Evolutionary conservation across 2,888 invertebrate species (phyloP), one percentile per base, ranked within the genome.

Genomic region (Calameuta pallipes): DNA sequence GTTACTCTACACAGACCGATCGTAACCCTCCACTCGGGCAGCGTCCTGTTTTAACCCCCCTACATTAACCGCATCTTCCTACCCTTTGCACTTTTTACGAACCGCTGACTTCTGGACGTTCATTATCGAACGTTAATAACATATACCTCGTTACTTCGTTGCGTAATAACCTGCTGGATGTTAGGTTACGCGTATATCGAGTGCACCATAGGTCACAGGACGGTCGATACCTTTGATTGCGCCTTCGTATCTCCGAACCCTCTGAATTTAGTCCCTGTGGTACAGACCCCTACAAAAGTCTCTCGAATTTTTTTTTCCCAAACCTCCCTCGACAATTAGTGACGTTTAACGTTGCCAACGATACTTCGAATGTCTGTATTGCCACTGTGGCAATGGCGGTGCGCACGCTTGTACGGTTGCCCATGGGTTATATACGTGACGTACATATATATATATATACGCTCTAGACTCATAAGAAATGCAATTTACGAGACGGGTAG

Each of bases 401-500:
- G 33, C 71, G 33, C 71, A 33, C 71, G 71, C 71, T 71, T 9
- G 15, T 71, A 71, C 71, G 15, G 31, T 31, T 34, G 71, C 30
- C 34, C 34, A 31, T 71, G 33, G 71, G 71, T 6, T 30, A 30
- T 71, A 31, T 34, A 56, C 23, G 41, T 71, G 71, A 71, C 71
- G 4, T 11, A 70, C 1, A 30, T n/a, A n/a, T 13, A 70, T n/a
- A 70, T 6, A 70, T 9, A 70, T 4, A 33, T 1, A 30, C 15
- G 15, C 71, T 6, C 15, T 34, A 31, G 71, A 30, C 71, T 71
- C 71, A 31, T 71, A 80, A 81, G 78, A 77, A 81, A 81, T 36
- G 79, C 71, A 82, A 81, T 81, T 82, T 78, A 80, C 79, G 76
- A 77, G 77, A n/a, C 36, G 34, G 41, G 13, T 56, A 56, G 41